These are phyloP conservation scores for Ara ararauna DNA, from an alignment of 2,797 vertebrate species.

Conservation along the genomic window DNA sequence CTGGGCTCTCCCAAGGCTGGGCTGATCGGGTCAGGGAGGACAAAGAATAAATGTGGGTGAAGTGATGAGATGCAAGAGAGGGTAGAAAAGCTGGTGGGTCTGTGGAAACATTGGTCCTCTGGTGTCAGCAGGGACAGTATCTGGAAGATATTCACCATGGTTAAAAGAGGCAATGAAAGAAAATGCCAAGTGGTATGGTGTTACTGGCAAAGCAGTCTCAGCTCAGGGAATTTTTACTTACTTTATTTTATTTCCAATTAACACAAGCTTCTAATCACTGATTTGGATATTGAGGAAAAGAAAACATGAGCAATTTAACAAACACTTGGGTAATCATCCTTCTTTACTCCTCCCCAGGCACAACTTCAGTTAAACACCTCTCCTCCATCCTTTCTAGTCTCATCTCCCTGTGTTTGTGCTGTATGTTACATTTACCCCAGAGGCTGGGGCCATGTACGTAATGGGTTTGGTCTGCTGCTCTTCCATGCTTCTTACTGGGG, in stretches of 20 bases:
- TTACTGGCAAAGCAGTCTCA: not conserved
- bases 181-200: not conserved
- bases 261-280: not conserved
- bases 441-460: accelerated
- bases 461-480: not conserved
- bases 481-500: not conserved
- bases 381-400: not conserved
- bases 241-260: not conserved
- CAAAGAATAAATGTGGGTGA: not conserved
- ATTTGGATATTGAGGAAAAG: not conserved
- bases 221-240: not conserved
- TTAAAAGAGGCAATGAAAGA: not conserved
- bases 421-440: not conserved
- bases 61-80: not conserved
- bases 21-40: not conserved
- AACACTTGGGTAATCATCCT: not conserved
- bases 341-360: not conserved
- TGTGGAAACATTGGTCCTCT: not conserved
- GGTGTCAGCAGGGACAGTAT: not conserved
- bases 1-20: not conserved
- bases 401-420: not conserved
- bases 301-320: not conserved
- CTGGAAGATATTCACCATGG: not conserved
- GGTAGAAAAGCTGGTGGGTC: not conserved
- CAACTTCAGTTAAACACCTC: not conserved